Evolutionary conservation across 2,113 vertebrate species (phyloP), one percentile per base, ranked within the genome.

Genomic region (Ophthalmolycus amberensis): DNA sequence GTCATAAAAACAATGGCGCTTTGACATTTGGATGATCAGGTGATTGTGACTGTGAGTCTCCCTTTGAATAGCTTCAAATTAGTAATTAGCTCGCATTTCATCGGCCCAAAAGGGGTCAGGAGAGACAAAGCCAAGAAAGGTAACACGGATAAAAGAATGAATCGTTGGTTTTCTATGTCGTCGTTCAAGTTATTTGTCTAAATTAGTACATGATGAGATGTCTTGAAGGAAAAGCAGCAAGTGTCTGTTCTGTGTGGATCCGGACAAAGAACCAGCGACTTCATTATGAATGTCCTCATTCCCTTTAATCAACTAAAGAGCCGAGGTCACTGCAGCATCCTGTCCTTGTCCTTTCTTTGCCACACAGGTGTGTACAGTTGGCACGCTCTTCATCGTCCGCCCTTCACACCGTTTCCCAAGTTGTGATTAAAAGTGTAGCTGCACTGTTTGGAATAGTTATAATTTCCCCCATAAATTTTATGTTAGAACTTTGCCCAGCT

Each of bases 81-180:
- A 25, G 34, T 62, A 71, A 83, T 79, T 50, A 77, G 40, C 54
- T 68, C 34, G 10, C 58, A 73, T 75, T 79, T 74, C 40, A 64
- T 59, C 48, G 18, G 40, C 29, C 7, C 52, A 6, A 65, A 42
- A 34, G 42, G 38, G 5, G 37, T 66, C 32, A 65, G 59, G 27
- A 27, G 56, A 20, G 9, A 71, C 16, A 40, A 70, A 70, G 22
- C 37, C 16, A 9, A 7, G 6, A 7, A 6, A 46, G 25, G 38
- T 27, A 59, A 9, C 12, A 1, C 4, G 29, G 12, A 59, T 25
- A n/a, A 11, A n/a, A 54, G 20, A 14, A 29, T 25, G 56, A 59
- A 59, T 29, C 29, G 25, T 37, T 44, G 4, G 4, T 48, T 56
- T 66, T 34, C 22, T 22, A 48, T 66, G 7, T 18, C 8, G 9